Conservation (phyloP, 2,888 invertebrate species). For the Dione juno region DNA sequence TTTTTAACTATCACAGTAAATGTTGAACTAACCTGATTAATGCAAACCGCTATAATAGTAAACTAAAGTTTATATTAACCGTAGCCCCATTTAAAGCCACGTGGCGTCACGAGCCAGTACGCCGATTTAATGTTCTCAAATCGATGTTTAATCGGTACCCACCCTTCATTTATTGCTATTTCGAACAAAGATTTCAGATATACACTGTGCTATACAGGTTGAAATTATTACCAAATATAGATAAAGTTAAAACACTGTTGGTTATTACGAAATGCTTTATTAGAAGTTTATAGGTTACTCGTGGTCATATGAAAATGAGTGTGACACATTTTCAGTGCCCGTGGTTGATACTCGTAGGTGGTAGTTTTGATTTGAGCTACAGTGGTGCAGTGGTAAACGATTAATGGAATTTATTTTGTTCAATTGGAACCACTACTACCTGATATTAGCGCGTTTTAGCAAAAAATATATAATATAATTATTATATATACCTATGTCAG, state of each 20-base stretch:
- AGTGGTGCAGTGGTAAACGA: no score
- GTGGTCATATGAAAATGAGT: no score
- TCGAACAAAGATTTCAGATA: constrained; percentile 33
- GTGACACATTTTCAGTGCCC: no score
- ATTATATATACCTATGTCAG: no score
- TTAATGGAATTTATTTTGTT: no score
- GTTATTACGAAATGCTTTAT: neutral
- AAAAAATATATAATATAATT: no score
- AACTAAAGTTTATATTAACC: constrained; percentile 42
- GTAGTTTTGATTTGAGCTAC: no score
- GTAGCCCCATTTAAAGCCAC: constrained; percentile 53
- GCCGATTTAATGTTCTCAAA: constrained; percentile 76
- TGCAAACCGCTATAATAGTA: neutral
- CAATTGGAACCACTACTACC: no score
- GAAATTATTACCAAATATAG: constrained; percentile 25
- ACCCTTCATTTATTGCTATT: constrained; percentile 50
- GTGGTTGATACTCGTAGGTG: no score
- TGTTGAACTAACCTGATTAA: constrained; percentile 7
- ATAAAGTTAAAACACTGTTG: neutral
- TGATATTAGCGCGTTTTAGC: no score
- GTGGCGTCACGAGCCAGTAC: constrained; percentile 64
- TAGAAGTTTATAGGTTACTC: neutral
- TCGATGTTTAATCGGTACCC: constrained; percentile 73
- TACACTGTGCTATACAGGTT: constrained; percentile 1
- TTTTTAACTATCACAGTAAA: constrained; percentile 1